These are phyloP conservation scores for Agriopis aurantiaria DNA, from an alignment of 2,888 invertebrate genomes.

Conservation along the genomic window DNA sequence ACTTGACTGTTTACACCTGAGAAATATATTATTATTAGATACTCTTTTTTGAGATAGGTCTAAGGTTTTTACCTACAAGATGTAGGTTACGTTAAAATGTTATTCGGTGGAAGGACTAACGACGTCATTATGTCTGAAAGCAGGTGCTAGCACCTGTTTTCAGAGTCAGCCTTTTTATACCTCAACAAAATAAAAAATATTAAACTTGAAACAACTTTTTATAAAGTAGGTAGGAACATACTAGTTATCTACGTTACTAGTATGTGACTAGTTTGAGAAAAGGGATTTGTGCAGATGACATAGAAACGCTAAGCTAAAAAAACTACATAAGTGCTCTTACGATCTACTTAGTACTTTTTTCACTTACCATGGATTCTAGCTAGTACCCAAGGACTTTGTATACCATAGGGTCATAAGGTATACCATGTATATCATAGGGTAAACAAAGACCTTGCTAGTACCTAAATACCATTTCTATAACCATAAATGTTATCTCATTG, in stretches of 20 bases:
- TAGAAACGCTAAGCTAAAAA: background rate
- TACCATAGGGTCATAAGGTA: too few relatives aligned
- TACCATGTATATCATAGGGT: too few relatives aligned
- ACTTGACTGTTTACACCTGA: too few relatives aligned
- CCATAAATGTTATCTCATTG: too few relatives aligned
- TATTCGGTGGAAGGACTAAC: slow-evolving; percentile 18
- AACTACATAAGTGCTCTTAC: too few relatives aligned
- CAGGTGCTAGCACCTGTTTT: slow-evolving; percentile 9
- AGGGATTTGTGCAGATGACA: background rate
- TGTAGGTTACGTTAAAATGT: slow-evolving; percentile 18
- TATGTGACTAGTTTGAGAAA: background rate
- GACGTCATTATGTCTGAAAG: slow-evolving; percentile 31
- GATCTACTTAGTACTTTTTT: too few relatives aligned
- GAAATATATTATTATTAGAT: too few relatives aligned
- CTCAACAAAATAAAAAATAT: slow-evolving; percentile 10
- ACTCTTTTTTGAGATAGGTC: background rate
- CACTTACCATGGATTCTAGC: too few relatives aligned
- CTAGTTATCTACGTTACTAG: background rate
- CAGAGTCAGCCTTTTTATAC: slow-evolving; percentile 18
- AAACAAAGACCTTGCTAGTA: too few relatives aligned
- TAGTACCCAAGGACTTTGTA: too few relatives aligned
- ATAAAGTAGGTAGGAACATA: background rate
- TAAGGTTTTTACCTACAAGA: slow-evolving; percentile 3
- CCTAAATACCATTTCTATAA: too few relatives aligned
- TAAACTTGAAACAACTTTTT: background rate